Evolutionary conservation across 2,113 vertebrate species (phyloP), one percentile per base, ranked within the genome.

Genomic region (Percina caprodes): DNA sequence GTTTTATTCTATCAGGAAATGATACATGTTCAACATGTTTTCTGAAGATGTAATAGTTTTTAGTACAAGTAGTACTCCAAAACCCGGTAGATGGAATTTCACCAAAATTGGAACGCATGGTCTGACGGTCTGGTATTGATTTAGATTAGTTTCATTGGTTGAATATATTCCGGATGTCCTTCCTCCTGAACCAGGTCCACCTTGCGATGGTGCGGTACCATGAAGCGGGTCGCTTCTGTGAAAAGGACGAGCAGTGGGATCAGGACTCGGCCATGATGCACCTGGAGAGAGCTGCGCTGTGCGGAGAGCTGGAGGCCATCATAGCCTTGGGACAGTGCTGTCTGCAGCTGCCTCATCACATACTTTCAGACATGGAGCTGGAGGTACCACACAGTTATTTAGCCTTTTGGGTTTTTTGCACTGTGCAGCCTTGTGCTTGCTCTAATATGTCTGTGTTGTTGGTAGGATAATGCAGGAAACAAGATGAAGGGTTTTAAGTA

Each of bases 151-250:
- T 59, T 60, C 3, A 48, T 16, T 14, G 7, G 1, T 49, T 48
- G 4, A 48, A n/a, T 1, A 15, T 21, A 16, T 30, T 39, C 11
- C 60, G 3, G 19, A n/a, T 68, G 14, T 69, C 39, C 1, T 3
- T 23, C 55, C 18, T 55, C 3, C 33, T 52, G 39, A 16, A 0
- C 58, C 83, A 99, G 98, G 98, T 99, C 35, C 98, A 99, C 86
- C 88, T 99, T 91, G 98, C 97, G 62, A 96, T 99, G 97, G 98
- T 98, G 66, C 96, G 96, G 19, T 99, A 99, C 87, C 98, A 99
- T 0, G 98, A 99, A 71, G 98, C 90, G 0, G 96, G 98, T 0
- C 97, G 98, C 16, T 99, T 99, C 94, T 99, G 97, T 7, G 93
- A 94, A 91, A 99, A 97, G 85, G 96, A 96, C 3, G 83, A 95